Percentiles rank a stretch among this genome's conserved stretches.
phyloP scores from a whole-genome alignment of 2,888 invertebrate species.

The Alviniconcha strummeri region DNA sequence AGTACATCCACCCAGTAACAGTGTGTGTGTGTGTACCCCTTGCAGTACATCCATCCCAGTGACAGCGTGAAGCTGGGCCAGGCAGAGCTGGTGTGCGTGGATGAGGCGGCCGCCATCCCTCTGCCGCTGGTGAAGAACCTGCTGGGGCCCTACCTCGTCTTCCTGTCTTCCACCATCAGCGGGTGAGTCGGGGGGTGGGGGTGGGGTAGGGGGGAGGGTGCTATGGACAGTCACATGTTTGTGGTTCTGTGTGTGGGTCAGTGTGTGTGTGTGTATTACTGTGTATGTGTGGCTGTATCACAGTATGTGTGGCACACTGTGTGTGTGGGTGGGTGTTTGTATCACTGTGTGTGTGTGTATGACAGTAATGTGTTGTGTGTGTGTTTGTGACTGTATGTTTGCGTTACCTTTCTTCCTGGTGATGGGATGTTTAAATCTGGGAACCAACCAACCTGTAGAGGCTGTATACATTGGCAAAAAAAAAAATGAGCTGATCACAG shows the following conservation, averaged over 20 bases:
- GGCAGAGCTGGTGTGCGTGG: constrained; percentile 95
- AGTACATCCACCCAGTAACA: too few species aligned
- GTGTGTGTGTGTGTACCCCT: constrained; percentile 30
- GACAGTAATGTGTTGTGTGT: background rate
- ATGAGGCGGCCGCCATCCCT: constrained; percentile 99
- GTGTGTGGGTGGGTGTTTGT: too few species aligned
- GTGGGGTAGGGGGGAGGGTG: background rate
- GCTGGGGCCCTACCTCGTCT: constrained; percentile 92
- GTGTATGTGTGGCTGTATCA: background rate
- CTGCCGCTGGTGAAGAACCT: constrained; percentile 92
- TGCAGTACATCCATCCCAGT: constrained; percentile 94
- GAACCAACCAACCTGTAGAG: too few species aligned
- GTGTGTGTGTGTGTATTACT: background rate
- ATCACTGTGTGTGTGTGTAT: background rate
- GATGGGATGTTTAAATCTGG: too few species aligned
- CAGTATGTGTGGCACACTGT: too few species aligned
- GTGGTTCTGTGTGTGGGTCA: background rate
- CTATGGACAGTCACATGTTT: background rate
- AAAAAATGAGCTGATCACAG: too few species aligned
- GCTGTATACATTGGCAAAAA: too few species aligned
- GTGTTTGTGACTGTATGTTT: background rate
- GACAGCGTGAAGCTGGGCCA: constrained; percentile 92
- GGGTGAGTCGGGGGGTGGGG: constrained; percentile 77
- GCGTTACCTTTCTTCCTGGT: background rate
- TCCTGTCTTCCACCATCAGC: constrained; percentile 96